phyloP scores from a whole-genome alignment of 2,797 vertebrate species.

The Hypotaenidia philippensis region DNA sequence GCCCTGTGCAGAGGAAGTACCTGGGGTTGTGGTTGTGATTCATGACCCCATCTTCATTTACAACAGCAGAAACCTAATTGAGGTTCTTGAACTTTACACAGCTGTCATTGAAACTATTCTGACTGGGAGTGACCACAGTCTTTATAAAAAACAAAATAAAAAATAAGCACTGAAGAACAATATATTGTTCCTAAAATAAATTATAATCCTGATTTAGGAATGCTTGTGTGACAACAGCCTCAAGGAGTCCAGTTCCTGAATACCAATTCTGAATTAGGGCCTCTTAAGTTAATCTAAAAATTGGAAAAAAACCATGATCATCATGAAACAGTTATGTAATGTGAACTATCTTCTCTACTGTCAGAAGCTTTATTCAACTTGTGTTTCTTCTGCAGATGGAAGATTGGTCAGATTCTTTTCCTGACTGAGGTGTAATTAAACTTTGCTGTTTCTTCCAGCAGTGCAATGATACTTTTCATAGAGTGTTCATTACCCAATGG shows the following conservation, averaged over 20 bases:
- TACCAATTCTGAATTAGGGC: not conserved
- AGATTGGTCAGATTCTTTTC: not conserved
- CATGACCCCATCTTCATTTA: not conserved
- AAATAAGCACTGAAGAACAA: not conserved
- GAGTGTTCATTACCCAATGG: rapidly evolving
- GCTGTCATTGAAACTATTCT: not conserved
- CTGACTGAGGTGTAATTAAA: not conserved
- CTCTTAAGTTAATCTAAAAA: not conserved
- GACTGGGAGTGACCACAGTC: not conserved
- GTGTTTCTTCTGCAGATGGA: not conserved
- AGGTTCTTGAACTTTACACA: not conserved
- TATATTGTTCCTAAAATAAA: not conserved
- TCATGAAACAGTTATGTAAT: not conserved
- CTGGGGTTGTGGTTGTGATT: not conserved
- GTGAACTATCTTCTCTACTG: not conserved
- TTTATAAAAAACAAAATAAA: not conserved
- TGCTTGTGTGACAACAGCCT: not conserved
- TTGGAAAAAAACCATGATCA: not conserved
- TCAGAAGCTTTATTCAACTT: not conserved
- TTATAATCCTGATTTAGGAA: not conserved
- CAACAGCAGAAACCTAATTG: not conserved
- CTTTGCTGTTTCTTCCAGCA: not conserved
- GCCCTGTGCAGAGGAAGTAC: not conserved
- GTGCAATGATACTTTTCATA: not conserved
- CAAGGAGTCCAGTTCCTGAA: not conserved